Base-by-base conservation (phyloP, 2,888 invertebrate species). In the Xylophagus ater region DNA sequence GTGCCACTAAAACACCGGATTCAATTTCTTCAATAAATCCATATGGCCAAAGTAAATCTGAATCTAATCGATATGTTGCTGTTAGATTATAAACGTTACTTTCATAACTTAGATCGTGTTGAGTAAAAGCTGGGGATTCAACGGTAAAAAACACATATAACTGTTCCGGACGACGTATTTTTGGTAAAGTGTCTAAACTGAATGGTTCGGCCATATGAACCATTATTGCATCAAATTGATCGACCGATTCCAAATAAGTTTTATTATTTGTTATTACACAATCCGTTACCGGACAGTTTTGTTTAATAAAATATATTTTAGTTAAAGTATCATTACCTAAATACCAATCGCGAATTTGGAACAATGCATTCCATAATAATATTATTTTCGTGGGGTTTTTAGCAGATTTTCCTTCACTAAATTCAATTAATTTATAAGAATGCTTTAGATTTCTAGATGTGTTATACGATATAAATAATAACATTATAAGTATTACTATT, bases 1-100 rank as follows among this genome's bases (percentile, higher is more conserved):
- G 65, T 12, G 62, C 56, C 3, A 65, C 51, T 3, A 49, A 47
- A 3, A 46, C 41, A 0, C 50, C 58, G 2, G 47, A 52, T 24
- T 49, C 37, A 0, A 40, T 45, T 17, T 68, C 63, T 20, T 49
- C 25, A 7, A 70, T 41, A 8, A 49, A 44, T 4, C 53, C 58
- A 43, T 71, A 72, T 2, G 66, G 50, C 67, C 67, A 67, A 1
- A 57, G 26, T 12, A 71, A 52, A 47, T 72, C 72, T 40, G 72
- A 72, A 47, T 67, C 69, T 41, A 68, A 46, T 42, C 71, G 62
- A 51, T 73, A 73, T 1, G 68, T 71, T 70, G 73, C 72, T 2
- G 73, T 74, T 43, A 67, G 53, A 49, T 75, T 74, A 47, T 69
- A 78, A 41, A 73, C 71, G 20, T 58, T 48, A 6, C 55, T 49